Base-by-base conservation (phyloP, 53 echinoderm and acorn worm species). In the Temnopleurus reevesii region DNA sequence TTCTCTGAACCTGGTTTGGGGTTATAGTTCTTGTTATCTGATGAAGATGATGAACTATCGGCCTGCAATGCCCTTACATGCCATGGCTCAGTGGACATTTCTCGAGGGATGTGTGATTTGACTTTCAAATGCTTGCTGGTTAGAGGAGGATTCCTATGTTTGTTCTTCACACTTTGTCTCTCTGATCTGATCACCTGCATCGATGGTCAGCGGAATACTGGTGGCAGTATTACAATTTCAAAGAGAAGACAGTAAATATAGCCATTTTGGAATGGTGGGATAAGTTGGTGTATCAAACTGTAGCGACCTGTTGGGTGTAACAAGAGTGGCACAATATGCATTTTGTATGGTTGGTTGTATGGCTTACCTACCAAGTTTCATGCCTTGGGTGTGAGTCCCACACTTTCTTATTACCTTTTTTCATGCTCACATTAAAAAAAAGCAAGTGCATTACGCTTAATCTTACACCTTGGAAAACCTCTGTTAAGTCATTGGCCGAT, bases 111-210 rank as follows among this genome's bases (percentile, higher is more conserved):
- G 80, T 49, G 38, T 28, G 31, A 80, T 80, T 80, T 49, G 80
- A 80, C 36, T 80, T 80, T 80, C 80, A 80, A 80, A 80, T 80
- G 19, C 28, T 8, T 29, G 15, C 36, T 28, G 71, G 38, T 71
- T n/a, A n/a, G n/a, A n/a, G 71, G 34, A 24, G 77, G 45, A 24
- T 45, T 77, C 27, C 19, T 27, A 7, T n/a, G 19, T 47, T 30
- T 80, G 29, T 80, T 80, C 53, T 80, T 80, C 28, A 51, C 80
- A 80, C 80, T 80, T 46, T 51, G 47, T 80, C 15, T 13, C 17
- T 80, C 17, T 80, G 51, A 80, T 80, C 13, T 80, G 53, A 80
- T 80, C 49, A 80, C 38, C 12, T 25, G 80, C 80, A 30, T 51
- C 47, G 47, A 5, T 80, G 23, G 80, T 29, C 80, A 47, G 1